Evolutionary conservation across 1,140 invertebrate species (phyloP).

Genomic region (Drosophila cardini): DNA sequence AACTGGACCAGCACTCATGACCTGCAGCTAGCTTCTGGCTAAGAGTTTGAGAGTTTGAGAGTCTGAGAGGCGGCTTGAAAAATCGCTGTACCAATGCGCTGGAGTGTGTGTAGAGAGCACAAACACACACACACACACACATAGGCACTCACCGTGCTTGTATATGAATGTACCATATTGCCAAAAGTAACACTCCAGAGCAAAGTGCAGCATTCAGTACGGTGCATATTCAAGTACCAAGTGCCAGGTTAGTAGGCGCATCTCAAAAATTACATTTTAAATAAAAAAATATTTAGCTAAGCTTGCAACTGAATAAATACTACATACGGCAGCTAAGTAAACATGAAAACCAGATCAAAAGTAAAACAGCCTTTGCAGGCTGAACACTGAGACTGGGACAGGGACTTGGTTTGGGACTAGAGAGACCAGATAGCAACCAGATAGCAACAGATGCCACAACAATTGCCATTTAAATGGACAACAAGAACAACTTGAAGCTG

Average conservation of each 20-base stretch:
- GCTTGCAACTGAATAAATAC: slow-evolving; percentile 53
- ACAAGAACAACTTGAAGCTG: slow-evolving; percentile 53
- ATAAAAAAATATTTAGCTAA: slow-evolving; percentile 74
- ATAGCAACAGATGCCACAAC: slow-evolving; percentile 74
- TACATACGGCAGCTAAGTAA: slow-evolving; percentile 39
- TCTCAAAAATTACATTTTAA: slow-evolving; percentile 76
- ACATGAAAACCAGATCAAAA: slow-evolving; percentile 69
- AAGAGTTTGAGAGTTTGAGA: not conserved
- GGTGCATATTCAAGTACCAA: slow-evolving; percentile 60
- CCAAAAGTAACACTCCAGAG: slow-evolving; percentile 77
- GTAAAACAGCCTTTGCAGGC: slow-evolving; percentile 13
- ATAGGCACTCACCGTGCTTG: slow-evolving; percentile 12
- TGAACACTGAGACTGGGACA: not conserved
- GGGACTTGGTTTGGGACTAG: slow-evolving; percentile 3
- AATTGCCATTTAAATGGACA: slow-evolving; percentile 61
- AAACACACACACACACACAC: slow-evolving; percentile 18
- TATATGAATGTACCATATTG: slow-evolving; percentile 30
- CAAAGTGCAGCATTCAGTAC: slow-evolving; percentile 55
- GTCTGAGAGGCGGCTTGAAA: slow-evolving; percentile 28
- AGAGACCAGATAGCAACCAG: not conserved
- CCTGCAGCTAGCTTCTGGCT: slow-evolving; percentile 4
- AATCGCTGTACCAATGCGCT: slow-evolving; percentile 19
- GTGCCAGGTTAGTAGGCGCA: slow-evolving; percentile 53
- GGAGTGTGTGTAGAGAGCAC: slow-evolving; percentile 29
- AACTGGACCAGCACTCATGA: slow-evolving; percentile 60